phyloP scores from a whole-genome alignment of 1,140 invertebrate species.

The Lysiphlebus fabarum region DNA sequence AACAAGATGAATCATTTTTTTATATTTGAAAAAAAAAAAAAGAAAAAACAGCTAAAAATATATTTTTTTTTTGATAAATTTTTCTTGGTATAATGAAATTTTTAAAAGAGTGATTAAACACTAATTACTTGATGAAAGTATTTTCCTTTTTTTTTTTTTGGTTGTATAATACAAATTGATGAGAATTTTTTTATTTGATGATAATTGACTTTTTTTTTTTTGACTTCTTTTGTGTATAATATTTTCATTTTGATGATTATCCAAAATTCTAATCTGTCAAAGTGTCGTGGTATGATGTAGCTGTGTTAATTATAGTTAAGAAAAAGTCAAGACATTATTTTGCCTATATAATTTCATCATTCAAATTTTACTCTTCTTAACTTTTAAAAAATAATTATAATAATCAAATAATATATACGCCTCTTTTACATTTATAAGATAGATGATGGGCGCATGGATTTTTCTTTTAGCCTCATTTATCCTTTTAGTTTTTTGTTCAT shows the following conservation, averaged over 20 bases:
- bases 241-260: slow-evolving; percentile 49
- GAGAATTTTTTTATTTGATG: neutral
- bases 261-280: slow-evolving; percentile 54
- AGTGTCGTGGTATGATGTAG: slow-evolving; percentile 43
- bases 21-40: too few species aligned
- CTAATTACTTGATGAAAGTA: too few species aligned
- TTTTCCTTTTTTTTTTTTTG: neutral
- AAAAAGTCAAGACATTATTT: slow-evolving; percentile 10
- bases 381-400: slow-evolving; percentile 53
- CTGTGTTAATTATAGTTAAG: slow-evolving; percentile 54
- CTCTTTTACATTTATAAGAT: slow-evolving; percentile 40
- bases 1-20: too few species aligned
- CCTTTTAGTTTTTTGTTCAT: too few species aligned
- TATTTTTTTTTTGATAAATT: neutral
- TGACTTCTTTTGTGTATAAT: slow-evolving; percentile 9
- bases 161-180: neutral
- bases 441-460: slow-evolving; percentile 43
- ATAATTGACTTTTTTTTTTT: slow-evolving; percentile 17
- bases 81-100: too few species aligned
- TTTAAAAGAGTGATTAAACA: too few species aligned
- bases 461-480: slow-evolving; percentile 8
- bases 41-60: neutral
- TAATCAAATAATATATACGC: slow-evolving; percentile 50
- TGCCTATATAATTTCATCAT: neutral
- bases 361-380: slow-evolving; percentile 24